A percentile compares a stretch with the other conserved stretches of the same genome.
Conservation (phyloP, 2,797 vertebrate genomes). For the Poecilia velifera region DNA sequence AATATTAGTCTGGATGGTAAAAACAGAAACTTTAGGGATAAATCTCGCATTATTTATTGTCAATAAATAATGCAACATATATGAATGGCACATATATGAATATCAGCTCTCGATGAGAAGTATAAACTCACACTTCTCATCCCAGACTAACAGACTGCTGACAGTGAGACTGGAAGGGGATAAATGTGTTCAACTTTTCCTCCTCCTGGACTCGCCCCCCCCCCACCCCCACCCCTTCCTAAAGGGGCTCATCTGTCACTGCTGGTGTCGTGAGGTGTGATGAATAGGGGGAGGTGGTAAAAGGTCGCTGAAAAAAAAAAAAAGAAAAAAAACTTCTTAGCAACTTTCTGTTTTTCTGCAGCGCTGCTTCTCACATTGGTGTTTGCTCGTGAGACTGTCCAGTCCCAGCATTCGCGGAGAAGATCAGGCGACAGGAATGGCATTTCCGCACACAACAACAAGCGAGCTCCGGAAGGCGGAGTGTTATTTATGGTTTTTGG, state of each 20-base stretch:
- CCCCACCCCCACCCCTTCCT: not conserved
- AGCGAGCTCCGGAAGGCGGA: not conserved
- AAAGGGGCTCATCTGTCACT: constrained; percentile 55
- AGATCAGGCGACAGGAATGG: constrained; percentile 6
- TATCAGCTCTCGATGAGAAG: not conserved
- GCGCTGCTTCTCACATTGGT: constrained; percentile 14
- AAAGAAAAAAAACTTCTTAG: constrained; percentile 39
- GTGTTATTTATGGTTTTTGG: not conserved
- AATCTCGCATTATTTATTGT: not conserved
- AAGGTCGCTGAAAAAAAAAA: constrained; percentile 55
- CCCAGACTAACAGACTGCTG: not conserved
- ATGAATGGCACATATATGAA: too few relatives aligned
- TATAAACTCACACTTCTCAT: not conserved
- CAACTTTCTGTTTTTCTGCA: constrained; percentile 61
- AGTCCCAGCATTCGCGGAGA: not conserved
- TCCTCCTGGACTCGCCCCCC: constrained; percentile 7
- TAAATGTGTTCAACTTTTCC: not conserved
- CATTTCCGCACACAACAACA: not conserved
- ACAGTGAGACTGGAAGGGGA: not conserved
- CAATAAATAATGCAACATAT: not conserved
- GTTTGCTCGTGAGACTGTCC: constrained; percentile 13
- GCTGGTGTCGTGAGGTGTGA: constrained; percentile 71
- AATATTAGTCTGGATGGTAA: not conserved
- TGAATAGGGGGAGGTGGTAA: constrained; percentile 69
- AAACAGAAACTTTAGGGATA: not conserved